Evolutionary conservation across 2,797 vertebrate genomes (phyloP).

Genomic region (Acipenser ruthenus): DNA sequence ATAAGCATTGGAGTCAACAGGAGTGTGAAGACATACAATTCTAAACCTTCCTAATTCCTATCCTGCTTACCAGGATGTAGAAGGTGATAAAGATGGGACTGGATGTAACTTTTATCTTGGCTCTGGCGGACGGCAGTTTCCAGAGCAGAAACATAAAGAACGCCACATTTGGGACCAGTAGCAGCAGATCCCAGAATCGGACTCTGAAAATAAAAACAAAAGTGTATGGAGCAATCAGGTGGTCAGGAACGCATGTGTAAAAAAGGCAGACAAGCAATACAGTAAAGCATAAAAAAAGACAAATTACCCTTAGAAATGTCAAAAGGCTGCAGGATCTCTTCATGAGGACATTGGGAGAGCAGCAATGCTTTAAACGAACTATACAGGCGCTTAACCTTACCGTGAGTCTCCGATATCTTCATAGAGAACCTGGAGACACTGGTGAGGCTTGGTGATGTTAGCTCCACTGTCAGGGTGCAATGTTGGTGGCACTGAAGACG

Average conservation of each 20-base stretch:
- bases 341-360: no score
- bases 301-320: no score
- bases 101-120: slow-evolving; percentile 87
- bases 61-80: slow-evolving; percentile 81
- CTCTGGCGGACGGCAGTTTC: slow-evolving; percentile 90
- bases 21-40: no score
- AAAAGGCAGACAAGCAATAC: no score
- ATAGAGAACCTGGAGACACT: slow-evolving; percentile 81
- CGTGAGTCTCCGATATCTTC: slow-evolving; percentile 81
- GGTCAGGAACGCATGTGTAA: neutral
- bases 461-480: slow-evolving; percentile 42
- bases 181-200: slow-evolving; percentile 89
- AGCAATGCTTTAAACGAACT: neutral
- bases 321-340: no score
- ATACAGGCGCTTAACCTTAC: slow-evolving; percentile 46
- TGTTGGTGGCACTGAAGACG: slow-evolving; percentile 45
- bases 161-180: slow-evolving; percentile 89
- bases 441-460: slow-evolving; percentile 79
- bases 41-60: no score
- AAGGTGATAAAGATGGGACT: slow-evolving; percentile 97
- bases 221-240: neutral
- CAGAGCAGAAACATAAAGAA: slow-evolving; percentile 93
- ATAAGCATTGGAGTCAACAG: no score
- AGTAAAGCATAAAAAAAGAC: no score
- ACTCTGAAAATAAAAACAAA: slow-evolving; percentile 60